phyloP scores from a whole-genome alignment of 2,888 invertebrate genomes.

The Chrysodeixis includens region DNA sequence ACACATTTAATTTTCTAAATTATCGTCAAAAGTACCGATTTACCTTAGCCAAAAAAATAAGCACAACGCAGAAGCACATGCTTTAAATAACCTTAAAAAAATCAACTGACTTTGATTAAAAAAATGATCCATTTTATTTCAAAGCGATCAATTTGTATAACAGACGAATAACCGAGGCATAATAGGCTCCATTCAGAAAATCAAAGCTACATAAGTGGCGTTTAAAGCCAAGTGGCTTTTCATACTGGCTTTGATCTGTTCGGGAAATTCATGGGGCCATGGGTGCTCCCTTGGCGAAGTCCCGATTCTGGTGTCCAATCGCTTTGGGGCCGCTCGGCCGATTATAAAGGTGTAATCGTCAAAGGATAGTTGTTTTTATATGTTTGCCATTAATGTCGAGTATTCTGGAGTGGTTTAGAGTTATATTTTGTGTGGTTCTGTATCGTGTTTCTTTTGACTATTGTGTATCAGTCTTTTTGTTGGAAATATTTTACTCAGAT shows the following conservation, averaged over 20 bases:
- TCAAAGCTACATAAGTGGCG: constrained; percentile 54
- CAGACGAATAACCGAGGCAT: constrained; percentile 41
- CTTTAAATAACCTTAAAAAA: not conserved
- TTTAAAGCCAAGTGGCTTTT: constrained; percentile 56
- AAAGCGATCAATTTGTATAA: constrained; percentile 45
- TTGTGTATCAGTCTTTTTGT: no score
- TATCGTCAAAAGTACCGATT: no score
- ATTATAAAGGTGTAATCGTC: constrained; percentile 59
- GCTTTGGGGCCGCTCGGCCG: constrained; percentile 52
- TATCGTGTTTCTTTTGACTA: no score
- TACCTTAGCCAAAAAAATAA: not conserved
- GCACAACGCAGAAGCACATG: not conserved
- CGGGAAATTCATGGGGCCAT: constrained; percentile 48
- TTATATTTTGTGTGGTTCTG: no score
- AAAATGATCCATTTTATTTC: constrained; percentile 22
- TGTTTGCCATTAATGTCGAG: not conserved
- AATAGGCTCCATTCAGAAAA: constrained; percentile 51
- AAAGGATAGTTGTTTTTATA: constrained; percentile 47
- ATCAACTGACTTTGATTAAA: constrained; percentile 10
- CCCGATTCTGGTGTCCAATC: constrained; percentile 52
- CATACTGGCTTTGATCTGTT: constrained; percentile 55
- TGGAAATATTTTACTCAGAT: no score
- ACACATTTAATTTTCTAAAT: no score
- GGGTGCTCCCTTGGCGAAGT: constrained; percentile 38
- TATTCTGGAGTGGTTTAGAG: not conserved